Percentiles rank a stretch among this genome's conserved stretches.
These are phyloP conservation scores for Augiades crinisus DNA, from an alignment of 2,888 invertebrate species.

Conservation along the genomic window DNA sequence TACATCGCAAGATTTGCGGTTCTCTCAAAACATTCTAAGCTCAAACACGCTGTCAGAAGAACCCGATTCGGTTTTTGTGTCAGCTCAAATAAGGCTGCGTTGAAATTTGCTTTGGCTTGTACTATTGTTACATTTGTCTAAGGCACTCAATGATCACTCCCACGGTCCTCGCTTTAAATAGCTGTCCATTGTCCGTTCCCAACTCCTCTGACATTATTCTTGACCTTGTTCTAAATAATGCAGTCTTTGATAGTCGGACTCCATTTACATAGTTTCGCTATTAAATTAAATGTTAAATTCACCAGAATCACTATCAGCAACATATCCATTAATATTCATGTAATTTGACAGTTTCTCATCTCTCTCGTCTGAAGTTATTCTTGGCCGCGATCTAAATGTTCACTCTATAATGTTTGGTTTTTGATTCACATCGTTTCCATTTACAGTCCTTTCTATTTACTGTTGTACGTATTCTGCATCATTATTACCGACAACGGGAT, in stretches of 20 bases:
- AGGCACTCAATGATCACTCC: conserved; percentile 63
- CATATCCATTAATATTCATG: not conserved
- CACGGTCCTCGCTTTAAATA: conserved; percentile 59
- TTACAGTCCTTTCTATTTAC: not conserved
- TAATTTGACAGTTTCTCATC: not conserved
- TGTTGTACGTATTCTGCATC: not conserved
- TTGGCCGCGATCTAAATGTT: not conserved
- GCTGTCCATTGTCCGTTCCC: conserved; percentile 62
- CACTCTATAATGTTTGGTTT: not conserved
- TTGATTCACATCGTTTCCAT: not conserved
- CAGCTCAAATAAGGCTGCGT: conserved; percentile 32
- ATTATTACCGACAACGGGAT: not conserved
- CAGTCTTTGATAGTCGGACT: conserved; percentile 26
- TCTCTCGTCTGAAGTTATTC: not conserved
- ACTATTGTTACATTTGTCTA: conserved; percentile 36
- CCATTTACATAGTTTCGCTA: conserved; percentile 40
- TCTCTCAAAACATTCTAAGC: conserved; percentile 1
- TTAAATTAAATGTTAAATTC: conserved; percentile 12
- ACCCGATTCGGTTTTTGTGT: conserved; percentile 23
- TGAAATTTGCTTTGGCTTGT: conserved; percentile 19
- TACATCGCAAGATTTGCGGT: conserved; percentile 33
- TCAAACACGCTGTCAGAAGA: conserved; percentile 22
- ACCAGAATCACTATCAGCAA: not conserved
- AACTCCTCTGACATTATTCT: conserved; percentile 65
- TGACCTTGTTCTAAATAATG: conserved; percentile 71